Percentiles rank a stretch among this genome's conserved stretches.
These are phyloP conservation scores for Tympanuchus pallidicinctus DNA, from an alignment of 2,113 vertebrate genomes.

Conservation along the genomic window DNA sequence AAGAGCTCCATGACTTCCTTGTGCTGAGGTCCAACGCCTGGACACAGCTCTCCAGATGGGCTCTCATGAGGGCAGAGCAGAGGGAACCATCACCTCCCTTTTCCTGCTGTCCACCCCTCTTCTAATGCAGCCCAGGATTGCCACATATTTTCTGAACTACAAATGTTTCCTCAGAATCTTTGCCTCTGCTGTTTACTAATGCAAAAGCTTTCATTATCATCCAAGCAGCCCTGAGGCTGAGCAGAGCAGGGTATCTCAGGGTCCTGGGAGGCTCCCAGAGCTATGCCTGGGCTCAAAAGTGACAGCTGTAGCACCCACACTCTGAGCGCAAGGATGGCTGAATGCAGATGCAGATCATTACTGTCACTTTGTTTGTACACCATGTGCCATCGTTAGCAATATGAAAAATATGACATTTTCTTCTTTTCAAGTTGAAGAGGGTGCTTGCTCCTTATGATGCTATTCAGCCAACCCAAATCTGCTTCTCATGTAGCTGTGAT, in stretches of 20 bases:
- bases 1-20: too few species aligned
- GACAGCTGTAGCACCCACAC: not conserved
- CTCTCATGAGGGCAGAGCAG: too few species aligned
- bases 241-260: not conserved
- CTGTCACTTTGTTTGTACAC: not conserved
- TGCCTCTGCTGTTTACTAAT: not conserved
- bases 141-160: not conserved
- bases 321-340: not conserved
- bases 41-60: too few species aligned
- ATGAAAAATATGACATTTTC: not conserved
- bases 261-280: not conserved
- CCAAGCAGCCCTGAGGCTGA: not conserved
- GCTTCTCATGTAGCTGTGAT: not conserved
- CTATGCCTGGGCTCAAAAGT: rapidly evolving
- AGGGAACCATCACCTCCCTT: too few species aligned
- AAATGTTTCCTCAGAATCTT: not conserved
- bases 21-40: too few species aligned
- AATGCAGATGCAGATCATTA: not conserved
- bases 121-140: too few species aligned
- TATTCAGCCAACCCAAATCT: not conserved
- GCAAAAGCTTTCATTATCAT: not conserved
- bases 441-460: not conserved
- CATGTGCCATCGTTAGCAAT: not conserved
- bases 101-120: too few species aligned
- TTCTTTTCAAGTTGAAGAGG: not conserved